Base-by-base conservation (phyloP, 30 jellyfish, hydroid and myxozoan species). In the Turritopsis rubra region DNA sequence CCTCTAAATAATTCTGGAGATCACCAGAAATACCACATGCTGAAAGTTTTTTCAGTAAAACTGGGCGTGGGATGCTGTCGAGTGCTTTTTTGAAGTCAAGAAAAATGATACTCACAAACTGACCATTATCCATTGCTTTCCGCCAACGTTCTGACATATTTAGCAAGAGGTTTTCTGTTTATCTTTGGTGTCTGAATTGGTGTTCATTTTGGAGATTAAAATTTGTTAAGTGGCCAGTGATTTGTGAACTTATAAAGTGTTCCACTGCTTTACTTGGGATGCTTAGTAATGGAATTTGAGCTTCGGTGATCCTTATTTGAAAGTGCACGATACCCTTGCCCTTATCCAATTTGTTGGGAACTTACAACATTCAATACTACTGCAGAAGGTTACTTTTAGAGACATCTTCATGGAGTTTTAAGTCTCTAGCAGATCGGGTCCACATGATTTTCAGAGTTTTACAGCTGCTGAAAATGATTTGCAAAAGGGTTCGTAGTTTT, bases 31-130 rank as follows among this genome's bases (percentile, higher is more conserved):
- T 54, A 41, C 93, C 85, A 70, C 75, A 65, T 53, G 83, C 95
- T 73, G 28, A 27, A 28, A 81, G 83, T 81, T 73, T 87, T 25
- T 81, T 66, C 17, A 66, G 17, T 17, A 85, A 87, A 8, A 85
- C 60, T 3, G 60, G 5, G 60, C 13, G 60, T 29, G 93, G 78
- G 72, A 66, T 25, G 29, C 88, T 85, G 86, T 80, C 85, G 74
- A 87, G 80, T 65, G 90, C 87, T 65, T 87, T 87, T 27, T 52
- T 87, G 79, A 80, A 86, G 84, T 81, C 90, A 65, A 81, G 82
- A 21, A 87, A 75, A 17, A 87, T 54, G 41, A 65, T 81, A 53
- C 95, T 79, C 18, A 87, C 88, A 52, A 29, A 29, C 65, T 81
- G 81, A 52, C 88, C 79, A 21, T 52, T 75, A 41, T 81, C 82